Evolutionary conservation across 1,140 invertebrate species (phyloP).

Genomic region (Fopius arisanus): DNA sequence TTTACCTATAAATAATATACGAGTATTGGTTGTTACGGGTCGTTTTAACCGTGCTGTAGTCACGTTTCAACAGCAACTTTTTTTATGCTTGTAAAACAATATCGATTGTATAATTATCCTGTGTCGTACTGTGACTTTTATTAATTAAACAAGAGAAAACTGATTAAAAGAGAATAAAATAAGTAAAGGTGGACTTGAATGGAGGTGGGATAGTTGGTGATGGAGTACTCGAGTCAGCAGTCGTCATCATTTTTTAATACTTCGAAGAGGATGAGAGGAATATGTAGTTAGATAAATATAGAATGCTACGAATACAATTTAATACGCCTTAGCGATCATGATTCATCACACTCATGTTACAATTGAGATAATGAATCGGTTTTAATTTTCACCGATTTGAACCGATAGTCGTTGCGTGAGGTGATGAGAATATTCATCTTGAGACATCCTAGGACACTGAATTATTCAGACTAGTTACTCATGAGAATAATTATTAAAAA

Average conservation of each 20-base stretch:
- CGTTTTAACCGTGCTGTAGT: slow-evolving; percentile 26
- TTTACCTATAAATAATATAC: slow-evolving; percentile 24
- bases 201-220: neutral
- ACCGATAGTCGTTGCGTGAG: too few relatives aligned
- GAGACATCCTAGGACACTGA: neutral
- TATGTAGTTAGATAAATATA: neutral
- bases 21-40: slow-evolving; percentile 37
- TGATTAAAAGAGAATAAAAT: neutral
- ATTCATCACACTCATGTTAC: neutral
- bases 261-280: slow-evolving; percentile 10
- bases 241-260: slow-evolving; percentile 14
- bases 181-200: neutral
- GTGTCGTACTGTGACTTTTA: slow-evolving; percentile 10
- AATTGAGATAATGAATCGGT: neutral
- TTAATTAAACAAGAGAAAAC: neutral
- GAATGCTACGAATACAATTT: neutral
- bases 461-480: neutral
- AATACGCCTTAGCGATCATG: slow-evolving; percentile 6
- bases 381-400: too few relatives aligned
- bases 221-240: neutral
- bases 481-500: neutral
- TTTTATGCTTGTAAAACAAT: slow-evolving; percentile 36
- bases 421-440: neutral
- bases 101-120: neutral
- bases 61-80: slow-evolving; percentile 25